These are phyloP conservation scores for Stictocephala bisonia DNA, from an alignment of 2,888 invertebrate genomes.

Conservation along the genomic window DNA sequence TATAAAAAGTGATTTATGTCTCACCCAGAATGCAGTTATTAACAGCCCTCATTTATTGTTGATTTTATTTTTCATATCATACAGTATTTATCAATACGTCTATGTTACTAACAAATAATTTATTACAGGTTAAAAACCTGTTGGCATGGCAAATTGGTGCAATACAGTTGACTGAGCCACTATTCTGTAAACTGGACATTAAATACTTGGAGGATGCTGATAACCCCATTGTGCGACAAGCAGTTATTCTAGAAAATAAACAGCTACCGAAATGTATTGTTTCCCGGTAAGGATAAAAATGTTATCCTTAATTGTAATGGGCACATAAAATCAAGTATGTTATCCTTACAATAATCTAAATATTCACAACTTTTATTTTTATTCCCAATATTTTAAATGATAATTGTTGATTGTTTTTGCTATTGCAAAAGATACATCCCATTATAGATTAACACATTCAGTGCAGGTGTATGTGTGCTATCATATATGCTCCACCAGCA, in stretches of 20 bases:
- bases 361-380: no score
- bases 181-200: neutral
- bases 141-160: conserved; percentile 25
- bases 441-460: no score
- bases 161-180: neutral
- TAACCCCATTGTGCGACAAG: neutral
- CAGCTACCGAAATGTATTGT: neutral
- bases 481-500: no score
- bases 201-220: neutral
- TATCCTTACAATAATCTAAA: no score
- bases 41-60: neutral
- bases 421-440: no score
- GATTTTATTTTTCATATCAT: neutral
- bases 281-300: neutral
- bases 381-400: no score
- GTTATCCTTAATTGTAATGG: no score
- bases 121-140: neutral
- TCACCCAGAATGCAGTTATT: no score
- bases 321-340: no score
- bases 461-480: no score
- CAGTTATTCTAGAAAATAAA: neutral
- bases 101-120: neutral
- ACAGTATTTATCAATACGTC: neutral
- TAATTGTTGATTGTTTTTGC: no score
- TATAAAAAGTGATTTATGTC: no score